Evolutionary conservation across 2,113 vertebrate genomes (phyloP).

Genomic region (Planiliza haematocheilus): DNA sequence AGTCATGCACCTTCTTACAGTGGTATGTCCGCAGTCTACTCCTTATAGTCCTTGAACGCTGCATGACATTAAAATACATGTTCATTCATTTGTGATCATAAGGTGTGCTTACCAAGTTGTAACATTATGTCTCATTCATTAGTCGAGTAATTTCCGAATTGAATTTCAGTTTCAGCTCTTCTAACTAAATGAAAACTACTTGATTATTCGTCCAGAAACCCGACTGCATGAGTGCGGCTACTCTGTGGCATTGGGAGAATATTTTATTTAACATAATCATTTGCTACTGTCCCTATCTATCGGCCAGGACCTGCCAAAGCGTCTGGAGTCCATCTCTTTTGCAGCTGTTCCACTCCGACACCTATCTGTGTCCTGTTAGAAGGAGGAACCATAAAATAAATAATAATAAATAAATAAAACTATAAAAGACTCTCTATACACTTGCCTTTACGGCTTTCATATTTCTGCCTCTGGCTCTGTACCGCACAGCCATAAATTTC

Average conservation of each 20-base stretch:
- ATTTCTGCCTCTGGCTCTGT: slow-evolving; percentile 8
- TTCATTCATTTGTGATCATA: not conserved
- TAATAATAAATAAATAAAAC: too few relatives aligned
- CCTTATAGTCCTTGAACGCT: not conserved
- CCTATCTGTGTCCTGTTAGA: slow-evolving; percentile 51
- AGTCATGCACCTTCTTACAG: too few relatives aligned
- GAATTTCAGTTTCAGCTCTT: not conserved
- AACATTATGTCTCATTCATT: not conserved
- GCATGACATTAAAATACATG: not conserved
- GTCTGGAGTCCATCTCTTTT: slow-evolving; percentile 26
- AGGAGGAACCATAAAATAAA: slow-evolving; percentile 53
- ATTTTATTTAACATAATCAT: slow-evolving; percentile 51
- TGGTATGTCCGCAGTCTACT: too few relatives aligned
- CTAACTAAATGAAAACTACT: not conserved
- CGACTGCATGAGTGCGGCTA: not conserved
- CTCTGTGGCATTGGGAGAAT: slow-evolving; percentile 21
- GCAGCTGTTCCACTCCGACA: slow-evolving; percentile 48
- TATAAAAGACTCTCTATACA: slow-evolving; percentile 45
- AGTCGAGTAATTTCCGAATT: slow-evolving; percentile 1
- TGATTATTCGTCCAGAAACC: slow-evolving; percentile 8
- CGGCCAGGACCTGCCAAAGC: slow-evolving; percentile 51
- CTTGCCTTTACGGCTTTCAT: slow-evolving; percentile 36
- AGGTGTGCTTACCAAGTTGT: slow-evolving; percentile 7
- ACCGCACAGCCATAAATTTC: slow-evolving; percentile 43
- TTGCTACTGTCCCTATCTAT: slow-evolving; percentile 50